These are phyloP conservation scores for Odobenus rosmarus DNA, from an alignment of 2,113 vertebrate genomes.

Conservation along the genomic window DNA sequence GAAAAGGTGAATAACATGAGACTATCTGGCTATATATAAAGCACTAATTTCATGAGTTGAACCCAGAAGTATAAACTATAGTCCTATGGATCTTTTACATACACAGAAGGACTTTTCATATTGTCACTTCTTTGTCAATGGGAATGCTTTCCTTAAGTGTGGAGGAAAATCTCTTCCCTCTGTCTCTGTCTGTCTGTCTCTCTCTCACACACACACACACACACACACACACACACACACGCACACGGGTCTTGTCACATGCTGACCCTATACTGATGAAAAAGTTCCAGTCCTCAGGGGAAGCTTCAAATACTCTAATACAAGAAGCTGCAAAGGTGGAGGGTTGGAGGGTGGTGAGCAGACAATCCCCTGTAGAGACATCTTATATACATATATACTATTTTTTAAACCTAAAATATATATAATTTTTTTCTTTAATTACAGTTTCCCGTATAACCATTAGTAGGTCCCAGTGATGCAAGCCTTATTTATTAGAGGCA, in stretches of 20 bases:
- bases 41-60: constrained; percentile 10
- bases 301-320: constrained; percentile 63
- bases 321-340: background rate
- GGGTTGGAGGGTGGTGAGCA: background rate
- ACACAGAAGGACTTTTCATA: background rate
- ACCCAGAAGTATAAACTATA: background rate
- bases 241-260: background rate
- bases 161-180: background rate
- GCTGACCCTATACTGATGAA: constrained; percentile 49
- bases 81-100: background rate
- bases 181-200: background rate
- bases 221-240: background rate
- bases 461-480: constrained; percentile 89
- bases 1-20: background rate
- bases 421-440: constrained; percentile 83
- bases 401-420: constrained; percentile 78
- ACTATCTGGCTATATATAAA: background rate
- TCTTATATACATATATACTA: constrained; percentile 54
- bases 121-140: background rate
- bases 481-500: constrained; percentile 97
- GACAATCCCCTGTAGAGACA: constrained; percentile 49
- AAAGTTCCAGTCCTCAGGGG: constrained; percentile 19
- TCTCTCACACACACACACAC: background rate
- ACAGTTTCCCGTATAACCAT: constrained; percentile 87
- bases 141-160: background rate